These are phyloP conservation scores for Catotricha subobsoleta DNA, from an alignment of 2,888 invertebrate genomes.

Conservation along the genomic window DNA sequence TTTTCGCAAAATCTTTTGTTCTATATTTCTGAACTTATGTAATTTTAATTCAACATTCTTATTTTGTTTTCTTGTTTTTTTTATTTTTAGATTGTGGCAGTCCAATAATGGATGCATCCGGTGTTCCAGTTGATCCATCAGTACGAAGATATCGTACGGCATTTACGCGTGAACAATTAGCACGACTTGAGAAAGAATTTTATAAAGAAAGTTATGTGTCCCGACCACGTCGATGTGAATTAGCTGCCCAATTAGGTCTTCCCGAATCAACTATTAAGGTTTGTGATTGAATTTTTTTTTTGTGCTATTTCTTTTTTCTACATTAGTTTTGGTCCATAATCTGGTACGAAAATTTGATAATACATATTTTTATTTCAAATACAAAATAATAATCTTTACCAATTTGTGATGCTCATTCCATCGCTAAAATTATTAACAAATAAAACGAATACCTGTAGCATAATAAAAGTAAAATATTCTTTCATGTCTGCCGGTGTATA, in stretches of 20 bases:
- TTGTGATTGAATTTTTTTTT: conserved; percentile 13
- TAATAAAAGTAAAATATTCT: too few species aligned
- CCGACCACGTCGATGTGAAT: conserved; percentile 80
- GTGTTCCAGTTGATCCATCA: conserved; percentile 38
- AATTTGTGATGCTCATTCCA: background rate
- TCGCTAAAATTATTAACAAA: background rate
- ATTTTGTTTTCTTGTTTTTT: too few species aligned
- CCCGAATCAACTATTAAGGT: conserved; percentile 99
- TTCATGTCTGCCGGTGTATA: too few species aligned
- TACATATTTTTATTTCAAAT: background rate
- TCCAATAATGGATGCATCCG: conserved; percentile 16
- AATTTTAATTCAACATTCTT: background rate
- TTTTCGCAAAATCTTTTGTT: background rate
- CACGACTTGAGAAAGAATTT: conserved; percentile 87
- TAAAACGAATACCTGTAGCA: background rate
- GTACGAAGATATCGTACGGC: conserved; percentile 89
- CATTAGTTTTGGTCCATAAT: too few species aligned
- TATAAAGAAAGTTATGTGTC: conserved; percentile 95
- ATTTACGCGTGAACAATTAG: conserved; percentile 87
- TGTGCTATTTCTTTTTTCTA: too few species aligned
- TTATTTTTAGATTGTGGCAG: conserved; percentile 31
- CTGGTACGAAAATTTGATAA: background rate
- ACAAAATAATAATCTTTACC: background rate
- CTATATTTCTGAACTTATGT: too few species aligned
- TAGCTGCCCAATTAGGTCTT: conserved; percentile 79